Evolutionary conservation across 1,140 invertebrate species (phyloP).

Genomic region (Neelides sp.): DNA sequence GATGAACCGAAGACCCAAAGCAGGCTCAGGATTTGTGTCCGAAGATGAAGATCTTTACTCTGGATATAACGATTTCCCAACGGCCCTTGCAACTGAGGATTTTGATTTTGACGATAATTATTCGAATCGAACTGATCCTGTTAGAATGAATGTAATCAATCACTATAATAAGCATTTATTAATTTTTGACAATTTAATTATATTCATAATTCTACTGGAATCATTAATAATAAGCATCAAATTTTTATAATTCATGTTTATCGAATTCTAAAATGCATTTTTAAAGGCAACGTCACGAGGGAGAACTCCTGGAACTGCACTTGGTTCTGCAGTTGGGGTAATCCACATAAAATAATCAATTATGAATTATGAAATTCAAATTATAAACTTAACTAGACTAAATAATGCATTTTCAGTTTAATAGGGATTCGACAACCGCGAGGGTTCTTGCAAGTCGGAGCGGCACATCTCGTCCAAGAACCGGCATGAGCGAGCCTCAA

Average conservation of each 20-base stretch:
- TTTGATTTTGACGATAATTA: slow-evolving; percentile 50
- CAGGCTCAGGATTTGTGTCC: slow-evolving; percentile 4
- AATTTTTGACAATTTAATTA: too few species aligned
- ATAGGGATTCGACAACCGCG: slow-evolving; percentile 17
- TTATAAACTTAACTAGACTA: not conserved
- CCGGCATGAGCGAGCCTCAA: slow-evolving; percentile 33
- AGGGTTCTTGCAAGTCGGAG: slow-evolving; percentile 17
- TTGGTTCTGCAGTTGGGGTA: slow-evolving; percentile 43
- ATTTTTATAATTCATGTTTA: not conserved
- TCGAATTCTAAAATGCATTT: not conserved
- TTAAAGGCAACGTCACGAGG: slow-evolving; percentile 15
- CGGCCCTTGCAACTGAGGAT: slow-evolving; percentile 49
- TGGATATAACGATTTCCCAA: slow-evolving; percentile 54
- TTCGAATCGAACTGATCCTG: too few species aligned
- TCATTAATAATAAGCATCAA: too few species aligned
- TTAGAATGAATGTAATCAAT: too few species aligned
- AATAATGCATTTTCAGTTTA: slow-evolving; percentile 17
- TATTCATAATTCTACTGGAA: slow-evolving; percentile 39
- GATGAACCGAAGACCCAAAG: not conserved
- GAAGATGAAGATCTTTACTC: slow-evolving; percentile 49
- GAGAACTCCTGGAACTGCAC: slow-evolving; percentile 34
- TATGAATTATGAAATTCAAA: not conserved
- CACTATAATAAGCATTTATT: too few species aligned
- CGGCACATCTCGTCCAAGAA: slow-evolving; percentile 29
- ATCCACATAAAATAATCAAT: slow-evolving; percentile 21